Percentiles rank a stretch among this genome's conserved stretches.
Evolutionary conservation across 1,140 invertebrate species (phyloP).

Genomic region (Cataglyphis hispanica): DNA sequence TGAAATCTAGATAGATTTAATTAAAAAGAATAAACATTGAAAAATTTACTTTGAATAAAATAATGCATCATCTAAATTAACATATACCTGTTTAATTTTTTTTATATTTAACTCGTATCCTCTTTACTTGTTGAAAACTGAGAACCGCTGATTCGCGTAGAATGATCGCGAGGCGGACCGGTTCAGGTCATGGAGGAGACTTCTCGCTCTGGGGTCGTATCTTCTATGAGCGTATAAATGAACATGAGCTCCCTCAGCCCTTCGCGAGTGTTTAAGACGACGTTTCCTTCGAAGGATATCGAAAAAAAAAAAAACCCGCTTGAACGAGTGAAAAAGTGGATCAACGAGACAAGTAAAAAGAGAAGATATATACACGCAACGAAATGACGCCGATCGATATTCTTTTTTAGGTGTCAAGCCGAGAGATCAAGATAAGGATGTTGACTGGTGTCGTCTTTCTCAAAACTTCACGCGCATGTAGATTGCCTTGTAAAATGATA

Average conservation of each 20-base stretch:
- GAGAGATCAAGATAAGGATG: conserved; percentile 34
- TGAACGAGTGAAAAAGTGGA: conserved; percentile 12
- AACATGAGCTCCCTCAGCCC: conserved; percentile 61
- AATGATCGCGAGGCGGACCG: conserved; percentile 82
- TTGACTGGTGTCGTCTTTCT: conserved; percentile 63
- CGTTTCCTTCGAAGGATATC: conserved; percentile 61
- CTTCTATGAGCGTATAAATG: conserved; percentile 69
- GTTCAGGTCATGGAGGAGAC: conserved; percentile 83
- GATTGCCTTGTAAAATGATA: conserved; percentile 77
- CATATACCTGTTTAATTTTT: neutral
- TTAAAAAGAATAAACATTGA: neutral
- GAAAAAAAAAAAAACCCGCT: conserved; percentile 58
- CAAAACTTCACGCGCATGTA: conserved; percentile 51
- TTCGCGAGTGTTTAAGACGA: conserved; percentile 66
- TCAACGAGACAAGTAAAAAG: neutral
- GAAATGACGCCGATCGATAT: conserved; percentile 70
- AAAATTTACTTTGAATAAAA: neutral
- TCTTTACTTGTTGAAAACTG: conserved; percentile 72
- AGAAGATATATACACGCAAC: neutral
- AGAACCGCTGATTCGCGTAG: conserved; percentile 80
- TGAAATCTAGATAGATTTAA: neutral
- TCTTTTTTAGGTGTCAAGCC: conserved; percentile 58
- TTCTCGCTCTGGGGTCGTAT: conserved; percentile 79
- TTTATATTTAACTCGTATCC: neutral
- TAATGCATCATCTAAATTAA: conserved; percentile 3